Percentiles rank a stretch among this genome's conserved stretches.
phyloP scores from a whole-genome alignment of 1,140 invertebrate species.

The Zaprionus lachaisei region DNA sequence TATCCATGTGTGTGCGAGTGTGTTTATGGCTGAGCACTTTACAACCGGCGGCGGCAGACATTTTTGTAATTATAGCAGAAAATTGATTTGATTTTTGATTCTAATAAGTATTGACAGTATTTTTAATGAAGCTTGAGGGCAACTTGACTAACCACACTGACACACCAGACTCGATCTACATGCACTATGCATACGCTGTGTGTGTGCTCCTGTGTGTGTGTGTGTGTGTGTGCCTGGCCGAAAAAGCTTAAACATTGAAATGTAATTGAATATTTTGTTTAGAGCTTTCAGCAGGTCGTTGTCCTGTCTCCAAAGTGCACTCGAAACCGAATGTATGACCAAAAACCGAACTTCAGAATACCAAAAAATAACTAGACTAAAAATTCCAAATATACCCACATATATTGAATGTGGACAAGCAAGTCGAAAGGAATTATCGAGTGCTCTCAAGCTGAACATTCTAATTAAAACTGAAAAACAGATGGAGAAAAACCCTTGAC shows the following conservation, averaged over 20 bases:
- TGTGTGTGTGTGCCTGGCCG: slow-evolving; percentile 18
- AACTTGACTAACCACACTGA: slow-evolving; percentile 1
- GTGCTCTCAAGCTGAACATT: background rate
- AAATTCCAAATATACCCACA: background rate
- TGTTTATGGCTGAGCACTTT: slow-evolving; percentile 58
- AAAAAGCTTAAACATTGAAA: slow-evolving; percentile 53
- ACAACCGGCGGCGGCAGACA: slow-evolving; percentile 70
- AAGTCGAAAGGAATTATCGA: background rate
- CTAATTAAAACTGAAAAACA: background rate
- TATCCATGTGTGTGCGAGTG: slow-evolving; percentile 14
- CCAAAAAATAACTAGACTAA: background rate
- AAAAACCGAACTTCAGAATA: background rate
- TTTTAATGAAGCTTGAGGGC: slow-evolving; percentile 68
- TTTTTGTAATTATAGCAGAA: slow-evolving; percentile 80
- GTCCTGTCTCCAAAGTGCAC: slow-evolving; percentile 1
- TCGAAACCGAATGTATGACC: slow-evolving; percentile 9
- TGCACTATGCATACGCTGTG: background rate
- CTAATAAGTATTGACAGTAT: slow-evolving; percentile 81
- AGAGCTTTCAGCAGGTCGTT: slow-evolving; percentile 41
- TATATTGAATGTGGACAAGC: background rate
- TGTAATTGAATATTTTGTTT: slow-evolving; percentile 63
- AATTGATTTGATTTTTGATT: slow-evolving; percentile 83
- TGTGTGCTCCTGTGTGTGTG: background rate
- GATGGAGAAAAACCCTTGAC: background rate
- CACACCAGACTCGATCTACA: slow-evolving; percentile 15